Evolutionary conservation across 2,888 invertebrate genomes (phyloP).

Genomic region (Acleris literana): DNA sequence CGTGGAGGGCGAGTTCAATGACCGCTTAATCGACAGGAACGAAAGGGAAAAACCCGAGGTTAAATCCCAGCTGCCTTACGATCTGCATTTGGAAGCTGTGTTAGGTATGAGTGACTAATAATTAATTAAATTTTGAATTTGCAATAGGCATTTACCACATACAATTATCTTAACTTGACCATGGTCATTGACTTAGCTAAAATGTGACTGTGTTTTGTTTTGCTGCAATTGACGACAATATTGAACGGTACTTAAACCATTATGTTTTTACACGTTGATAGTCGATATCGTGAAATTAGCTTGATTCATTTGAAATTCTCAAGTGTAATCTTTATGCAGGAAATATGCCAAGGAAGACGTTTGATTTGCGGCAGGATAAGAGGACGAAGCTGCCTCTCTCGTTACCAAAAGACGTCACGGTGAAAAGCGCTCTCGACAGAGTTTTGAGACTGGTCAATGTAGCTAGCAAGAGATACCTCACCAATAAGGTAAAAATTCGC

Average conservation of each 20-base stretch:
- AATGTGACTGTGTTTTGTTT: too few relatives aligned
- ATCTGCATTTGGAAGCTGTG: conserved; percentile 94
- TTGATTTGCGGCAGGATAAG: conserved; percentile 82
- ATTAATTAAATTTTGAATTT: conserved; percentile 5
- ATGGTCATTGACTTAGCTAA: too few relatives aligned
- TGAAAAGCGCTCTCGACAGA: conserved; percentile 87
- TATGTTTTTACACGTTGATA: too few relatives aligned
- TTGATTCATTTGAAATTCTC: not conserved
- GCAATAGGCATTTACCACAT: not conserved
- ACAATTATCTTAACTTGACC: too few relatives aligned
- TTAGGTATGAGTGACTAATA: conserved; percentile 83
- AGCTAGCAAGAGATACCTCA: conserved; percentile 96
- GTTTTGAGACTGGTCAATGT: conserved; percentile 96
- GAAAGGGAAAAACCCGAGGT: conserved; percentile 69
- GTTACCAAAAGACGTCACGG: conserved; percentile 83
- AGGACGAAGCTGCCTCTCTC: conserved; percentile 76
- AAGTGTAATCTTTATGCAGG: conserved; percentile 50
- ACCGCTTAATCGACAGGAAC: conserved; percentile 60
- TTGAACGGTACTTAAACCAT: too few relatives aligned
- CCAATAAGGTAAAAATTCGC: conserved; percentile 89
- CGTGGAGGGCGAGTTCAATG: conserved; percentile 84
- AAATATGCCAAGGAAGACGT: conserved; percentile 84
- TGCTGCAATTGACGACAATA: too few relatives aligned
- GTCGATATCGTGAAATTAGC: too few relatives aligned
- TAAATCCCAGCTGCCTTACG: conserved; percentile 87